phyloP scores from a whole-genome alignment of 2,113 vertebrate species.

The Glaucidium brasilianum region DNA sequence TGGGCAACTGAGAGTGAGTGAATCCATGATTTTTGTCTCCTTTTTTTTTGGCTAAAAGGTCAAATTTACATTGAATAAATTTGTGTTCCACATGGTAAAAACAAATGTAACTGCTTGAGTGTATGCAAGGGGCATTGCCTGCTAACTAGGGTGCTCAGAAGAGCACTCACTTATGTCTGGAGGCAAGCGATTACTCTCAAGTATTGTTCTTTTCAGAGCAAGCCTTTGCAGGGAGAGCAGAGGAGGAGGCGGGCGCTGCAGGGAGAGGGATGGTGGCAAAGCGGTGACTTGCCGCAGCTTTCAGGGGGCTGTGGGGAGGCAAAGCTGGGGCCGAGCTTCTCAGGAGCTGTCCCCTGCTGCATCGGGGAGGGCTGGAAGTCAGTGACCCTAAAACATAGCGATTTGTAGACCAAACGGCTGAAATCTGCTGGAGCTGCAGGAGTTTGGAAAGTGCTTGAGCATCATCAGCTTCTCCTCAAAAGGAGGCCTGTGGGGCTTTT shows the following conservation, averaged over 20 bases:
- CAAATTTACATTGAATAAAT: conserved; percentile 40
- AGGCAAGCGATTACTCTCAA: neutral
- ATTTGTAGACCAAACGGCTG: neutral
- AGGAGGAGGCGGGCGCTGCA: neutral
- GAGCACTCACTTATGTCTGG: neutral
- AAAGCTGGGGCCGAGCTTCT: rapidly evolving
- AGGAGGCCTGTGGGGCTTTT: neutral
- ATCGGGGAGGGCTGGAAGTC: neutral
- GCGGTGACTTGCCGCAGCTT: rapidly evolving
- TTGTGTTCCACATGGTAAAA: neutral
- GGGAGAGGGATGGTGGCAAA: neutral
- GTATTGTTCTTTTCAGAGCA: neutral
- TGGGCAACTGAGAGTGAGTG: neutral
- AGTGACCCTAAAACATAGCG: rapidly evolving
- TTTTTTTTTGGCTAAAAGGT: conserved; percentile 13
- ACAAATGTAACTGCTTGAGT: neutral
- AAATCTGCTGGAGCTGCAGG: conserved; percentile 4
- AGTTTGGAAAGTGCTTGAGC: neutral
- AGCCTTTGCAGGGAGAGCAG: neutral
- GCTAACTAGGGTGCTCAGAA: neutral
- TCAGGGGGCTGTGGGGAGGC: neutral
- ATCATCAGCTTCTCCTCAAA: neutral
- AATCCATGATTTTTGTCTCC: neutral
- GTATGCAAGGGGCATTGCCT: neutral
- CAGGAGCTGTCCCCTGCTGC: neutral